phyloP scores from a whole-genome alignment of 2,888 invertebrate genomes.

The Torymus auratus region DNA sequence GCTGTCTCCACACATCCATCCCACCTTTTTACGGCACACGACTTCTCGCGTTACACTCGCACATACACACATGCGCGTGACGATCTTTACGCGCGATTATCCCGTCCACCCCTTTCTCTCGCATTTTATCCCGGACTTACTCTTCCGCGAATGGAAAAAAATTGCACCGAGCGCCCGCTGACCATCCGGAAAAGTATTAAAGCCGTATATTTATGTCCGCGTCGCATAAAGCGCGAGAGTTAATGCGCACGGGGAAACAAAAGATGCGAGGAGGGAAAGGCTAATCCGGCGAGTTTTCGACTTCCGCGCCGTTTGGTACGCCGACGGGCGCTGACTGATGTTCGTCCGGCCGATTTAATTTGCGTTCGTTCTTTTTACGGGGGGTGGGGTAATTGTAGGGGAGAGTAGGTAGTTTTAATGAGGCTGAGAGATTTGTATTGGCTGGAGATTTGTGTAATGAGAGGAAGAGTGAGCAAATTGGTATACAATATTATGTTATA shows the following conservation, averaged over 20 bases:
- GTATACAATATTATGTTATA: no score
- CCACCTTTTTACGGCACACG: no score
- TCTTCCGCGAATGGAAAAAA: conserved; percentile 29
- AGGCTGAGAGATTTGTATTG: no score
- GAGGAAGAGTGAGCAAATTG: no score
- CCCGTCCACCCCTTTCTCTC: conserved; percentile 11
- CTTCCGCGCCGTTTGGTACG: conserved; percentile 16
- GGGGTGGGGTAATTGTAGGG: no score
- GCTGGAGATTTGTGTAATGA: no score
- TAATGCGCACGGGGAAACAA: conserved; percentile 45
- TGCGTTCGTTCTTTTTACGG: not conserved
- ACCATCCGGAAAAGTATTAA: conserved; percentile 59
- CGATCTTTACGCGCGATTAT: conserved; percentile 52
- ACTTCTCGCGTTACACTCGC: no score
- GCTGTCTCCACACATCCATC: no score
- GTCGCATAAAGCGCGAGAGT: conserved; percentile 53
- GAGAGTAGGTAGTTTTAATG: no score
- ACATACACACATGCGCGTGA: not conserved
- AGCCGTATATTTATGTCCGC: conserved; percentile 56
- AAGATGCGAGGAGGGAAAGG: not conserved
- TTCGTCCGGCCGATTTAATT: no score
- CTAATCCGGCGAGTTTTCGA: conserved; percentile 30
- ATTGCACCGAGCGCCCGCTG: conserved; percentile 46
- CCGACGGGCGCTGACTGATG: no score
- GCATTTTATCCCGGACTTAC: not conserved